Evolutionary conservation across 2,797 vertebrate species (phyloP).

Genomic region (Gallirallus australis): DNA sequence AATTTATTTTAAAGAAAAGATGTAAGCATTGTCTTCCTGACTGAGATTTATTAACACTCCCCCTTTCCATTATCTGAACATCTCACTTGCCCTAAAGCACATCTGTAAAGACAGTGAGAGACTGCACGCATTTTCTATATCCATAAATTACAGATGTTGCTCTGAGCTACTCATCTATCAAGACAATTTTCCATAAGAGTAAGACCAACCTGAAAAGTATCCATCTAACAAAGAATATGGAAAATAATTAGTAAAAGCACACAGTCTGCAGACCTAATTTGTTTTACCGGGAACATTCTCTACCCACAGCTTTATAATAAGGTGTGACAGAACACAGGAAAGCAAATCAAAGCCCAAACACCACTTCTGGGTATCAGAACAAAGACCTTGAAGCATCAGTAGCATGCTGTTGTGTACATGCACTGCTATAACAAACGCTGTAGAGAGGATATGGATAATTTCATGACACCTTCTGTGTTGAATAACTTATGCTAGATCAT

Average conservation of each 20-base stretch:
- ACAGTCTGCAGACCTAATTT: not conserved
- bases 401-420: not conserved
- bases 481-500: conserved; percentile 3
- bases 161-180: conserved; percentile 66
- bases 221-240: conserved; percentile 11
- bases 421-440: not conserved
- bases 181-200: conserved; percentile 40
- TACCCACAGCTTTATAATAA: not conserved
- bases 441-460: conserved; percentile 26
- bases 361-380: not conserved
- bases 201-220: conserved; percentile 47
- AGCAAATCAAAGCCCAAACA: conserved; percentile 42
- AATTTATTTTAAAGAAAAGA: conserved; percentile 72
- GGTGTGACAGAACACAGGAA: not conserved
- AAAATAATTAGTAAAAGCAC: conserved; percentile 53
- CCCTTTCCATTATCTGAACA: conserved; percentile 68
- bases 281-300: conserved; percentile 17
- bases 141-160: conserved; percentile 69
- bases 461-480: conserved; percentile 22
- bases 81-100: conserved; percentile 70
- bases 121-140: conserved; percentile 27
- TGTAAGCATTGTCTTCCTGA: conserved; percentile 62
- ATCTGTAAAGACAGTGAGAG: conserved; percentile 63
- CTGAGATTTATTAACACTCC: conserved; percentile 70
- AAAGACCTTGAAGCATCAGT: not conserved